Base-by-base conservation (phyloP, 2,888 invertebrate genomes). In the Pristionchus arcanus region DNA sequence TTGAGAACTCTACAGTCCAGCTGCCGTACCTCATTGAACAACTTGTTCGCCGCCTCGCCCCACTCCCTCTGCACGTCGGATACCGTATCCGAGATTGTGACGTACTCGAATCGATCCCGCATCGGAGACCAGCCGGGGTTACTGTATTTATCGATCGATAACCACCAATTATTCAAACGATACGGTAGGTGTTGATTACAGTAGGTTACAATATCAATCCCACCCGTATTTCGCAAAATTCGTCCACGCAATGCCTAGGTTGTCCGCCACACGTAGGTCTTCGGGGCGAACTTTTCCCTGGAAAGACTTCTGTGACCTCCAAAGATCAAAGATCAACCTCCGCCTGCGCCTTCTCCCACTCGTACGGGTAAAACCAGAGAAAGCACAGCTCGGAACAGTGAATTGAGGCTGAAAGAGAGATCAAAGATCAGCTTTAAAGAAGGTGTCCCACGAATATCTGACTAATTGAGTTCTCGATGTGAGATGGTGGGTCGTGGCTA, bases 171-270 rank as follows among this genome's bases (percentile, higher is more conserved):
- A 28, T 25, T 71, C 28, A 42, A 5, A 5, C 4, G 42, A 42
- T 42, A 31, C 71, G 34, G 28, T 71, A n/a, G n/a, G 2, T 15
- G 4, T 31, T 13, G 15, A 21, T 4, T n/a, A 71, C 15, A 13
- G 9, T 31, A 71, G 28, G n/a, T 1, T 71, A 4, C 9, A 74
- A 11, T 74, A 28, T 34, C 19, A 25, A 74, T 7, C n/a, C 13
- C 19, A 77, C 77, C 77, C 77, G 42, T 77, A 77, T 77, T 77
- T 77, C 28, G 77, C 77, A 37, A 77, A 77, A 77, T 77, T 77
- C 34, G 77, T 77, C 77, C 77, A 77, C 7, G 77, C 37, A 28
- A 15, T 4, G 1, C 77, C 77, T 5, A 77, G 37, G 34, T 77
- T 77, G 49, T 77, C 49, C 21, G 77, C 77, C 7, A 77, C 77